Base-by-base conservation (phyloP, 2,888 invertebrate species). In the Lydus trimaculatus region DNA sequence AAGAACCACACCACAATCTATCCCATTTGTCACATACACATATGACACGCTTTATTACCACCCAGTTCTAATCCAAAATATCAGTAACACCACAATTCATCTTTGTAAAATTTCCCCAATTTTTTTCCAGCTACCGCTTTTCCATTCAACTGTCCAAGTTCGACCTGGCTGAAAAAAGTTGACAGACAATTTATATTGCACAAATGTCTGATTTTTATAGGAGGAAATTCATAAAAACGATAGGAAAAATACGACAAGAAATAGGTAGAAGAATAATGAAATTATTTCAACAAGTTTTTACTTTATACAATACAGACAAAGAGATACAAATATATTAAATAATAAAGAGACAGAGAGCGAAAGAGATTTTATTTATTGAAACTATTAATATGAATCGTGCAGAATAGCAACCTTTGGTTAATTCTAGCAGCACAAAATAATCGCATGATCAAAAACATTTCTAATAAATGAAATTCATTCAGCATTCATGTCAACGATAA, bases 181-280 rank as follows among this genome's bases (percentile, higher is more conserved):
- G 48, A 48, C 48, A 48, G 20, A 48, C 48, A 20, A 48, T 48
- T 48, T 48, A 48, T 48, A 48, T 48, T 48, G 48, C 48, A 48
- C 48, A 48, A 48, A 48, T 48, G 48, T 11, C 48, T 11, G 48
- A 48, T 48, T 48, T 48, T 48, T 20, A 48, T 48, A 48, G 3
- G 11, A 43, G 17, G 1, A 43, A 48, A 48, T 39, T 17, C 39
- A 8, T 2, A 9, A 7, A 20, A 48, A 48, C 48, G 8, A 48
- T 48, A 2, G 48, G 11, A 20, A 20, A 20, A 20, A 48, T n/a
- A 48, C 20, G 20, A 3, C 1, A 48, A 20, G 43, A 43, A 43
- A 36, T 33, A 33, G n/a, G 1, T 33, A 39, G 15, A 13, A 7
- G 20, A 48, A 39, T 43, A 48, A 20, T 48, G 48, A 48, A 48